Evolutionary conservation across 2,797 vertebrate species (phyloP).

Genomic region (Acrossocheilus fasciatus): DNA sequence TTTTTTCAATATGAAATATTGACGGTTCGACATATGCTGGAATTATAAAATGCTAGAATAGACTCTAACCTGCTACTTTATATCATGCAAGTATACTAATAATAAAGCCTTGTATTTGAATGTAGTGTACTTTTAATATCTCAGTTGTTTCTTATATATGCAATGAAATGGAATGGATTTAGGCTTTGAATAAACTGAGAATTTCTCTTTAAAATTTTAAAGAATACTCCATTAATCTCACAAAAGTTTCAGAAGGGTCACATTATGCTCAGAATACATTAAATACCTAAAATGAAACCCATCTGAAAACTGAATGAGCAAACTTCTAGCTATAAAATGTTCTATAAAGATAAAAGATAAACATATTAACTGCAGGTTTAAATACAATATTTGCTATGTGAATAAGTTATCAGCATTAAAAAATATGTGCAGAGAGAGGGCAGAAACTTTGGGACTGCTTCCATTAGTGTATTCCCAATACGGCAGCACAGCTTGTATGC

Average conservation of each 20-base stretch:
- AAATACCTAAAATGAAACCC: background rate
- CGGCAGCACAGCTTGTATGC: constrained; percentile 40
- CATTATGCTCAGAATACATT: background rate
- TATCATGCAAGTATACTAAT: background rate
- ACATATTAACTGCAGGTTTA: background rate
- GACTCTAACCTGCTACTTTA: background rate
- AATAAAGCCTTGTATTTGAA: background rate
- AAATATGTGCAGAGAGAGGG: background rate
- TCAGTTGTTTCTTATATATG: background rate
- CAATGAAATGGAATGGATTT: background rate
- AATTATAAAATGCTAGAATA: background rate
- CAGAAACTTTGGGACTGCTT: constrained; percentile 28
- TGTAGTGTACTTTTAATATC: background rate
- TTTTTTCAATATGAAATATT: background rate
- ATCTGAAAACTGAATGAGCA: background rate
- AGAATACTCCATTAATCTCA: background rate
- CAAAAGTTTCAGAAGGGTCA: background rate
- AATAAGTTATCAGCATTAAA: background rate
- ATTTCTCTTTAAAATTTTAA: background rate
- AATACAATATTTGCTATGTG: constrained; percentile 5
- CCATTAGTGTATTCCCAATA: constrained; percentile 22
- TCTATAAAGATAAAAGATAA: constrained; percentile 9
- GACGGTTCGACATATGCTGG: background rate
- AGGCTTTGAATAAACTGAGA: background rate
- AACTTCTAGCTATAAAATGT: background rate